These are phyloP conservation scores for Gallinago media DNA, from an alignment of 2,113 vertebrate genomes.

Conservation along the genomic window DNA sequence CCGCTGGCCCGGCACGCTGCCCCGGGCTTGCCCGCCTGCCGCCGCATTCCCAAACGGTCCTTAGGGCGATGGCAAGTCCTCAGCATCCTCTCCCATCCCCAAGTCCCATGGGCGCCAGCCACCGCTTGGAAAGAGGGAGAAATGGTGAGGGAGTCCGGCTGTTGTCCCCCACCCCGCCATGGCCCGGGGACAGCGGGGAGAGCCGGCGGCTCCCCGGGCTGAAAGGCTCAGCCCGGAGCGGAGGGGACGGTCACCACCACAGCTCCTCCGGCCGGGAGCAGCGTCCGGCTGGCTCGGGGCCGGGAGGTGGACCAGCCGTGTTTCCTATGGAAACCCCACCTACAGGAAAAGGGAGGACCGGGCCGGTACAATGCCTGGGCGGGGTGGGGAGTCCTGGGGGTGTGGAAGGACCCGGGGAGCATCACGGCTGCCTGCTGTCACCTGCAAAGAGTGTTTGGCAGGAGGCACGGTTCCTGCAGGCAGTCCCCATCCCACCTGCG, in stretches of 20 bases:
- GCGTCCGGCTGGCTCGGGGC: constrained; percentile 47
- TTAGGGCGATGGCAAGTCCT: neutral
- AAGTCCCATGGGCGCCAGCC: neutral
- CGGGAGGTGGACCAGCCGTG: constrained; percentile 67
- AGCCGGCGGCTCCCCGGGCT: neutral
- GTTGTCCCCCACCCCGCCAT: neutral
- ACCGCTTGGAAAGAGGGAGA: neutral
- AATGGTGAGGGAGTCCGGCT: neutral
- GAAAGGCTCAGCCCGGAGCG: neutral
- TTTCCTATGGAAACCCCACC: constrained; percentile 86
- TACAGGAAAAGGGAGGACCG: constrained; percentile 84
- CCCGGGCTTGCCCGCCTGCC: neutral
- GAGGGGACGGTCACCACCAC: neutral
- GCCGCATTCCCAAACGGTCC: neutral
- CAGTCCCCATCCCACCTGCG: neutral
- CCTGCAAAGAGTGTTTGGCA: accelerated
- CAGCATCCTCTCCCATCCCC: neutral
- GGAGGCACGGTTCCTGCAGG: neutral
- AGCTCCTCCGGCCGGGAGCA: constrained; percentile 13
- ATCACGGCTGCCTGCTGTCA: neutral
- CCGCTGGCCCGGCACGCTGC: neutral
- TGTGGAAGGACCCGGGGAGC: neutral
- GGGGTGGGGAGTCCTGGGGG: neutral
- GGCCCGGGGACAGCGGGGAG: accelerated
- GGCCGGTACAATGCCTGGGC: constrained; percentile 44